Percentiles rank a stretch among this genome's conserved stretches.
Conservation (phyloP, 2,797 vertebrate genomes). For the Anisognathus igniventris region DNA sequence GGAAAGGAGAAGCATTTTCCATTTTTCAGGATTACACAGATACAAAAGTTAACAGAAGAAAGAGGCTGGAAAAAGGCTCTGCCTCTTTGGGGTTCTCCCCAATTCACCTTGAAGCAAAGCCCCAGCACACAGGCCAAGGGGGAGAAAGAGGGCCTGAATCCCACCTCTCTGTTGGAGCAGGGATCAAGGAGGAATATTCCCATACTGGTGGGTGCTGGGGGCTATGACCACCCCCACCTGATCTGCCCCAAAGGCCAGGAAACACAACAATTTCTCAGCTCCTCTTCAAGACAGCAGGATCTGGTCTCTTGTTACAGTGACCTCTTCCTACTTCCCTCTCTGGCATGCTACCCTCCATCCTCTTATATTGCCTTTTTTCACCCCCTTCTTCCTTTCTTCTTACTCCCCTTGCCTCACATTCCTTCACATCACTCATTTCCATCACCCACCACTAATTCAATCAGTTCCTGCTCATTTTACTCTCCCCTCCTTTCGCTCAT, state of each 20-base stretch:
- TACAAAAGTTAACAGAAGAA: not conserved
- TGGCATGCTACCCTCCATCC: not conserved
- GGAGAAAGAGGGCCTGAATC: not conserved
- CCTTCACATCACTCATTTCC: not conserved
- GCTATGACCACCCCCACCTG: fast-evolving
- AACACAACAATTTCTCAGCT: not conserved
- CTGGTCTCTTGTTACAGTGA: not conserved
- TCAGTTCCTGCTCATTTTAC: not conserved
- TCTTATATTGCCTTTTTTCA: not conserved
- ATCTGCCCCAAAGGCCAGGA: not conserved
- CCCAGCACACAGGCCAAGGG: not conserved
- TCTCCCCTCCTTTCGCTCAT: not conserved
- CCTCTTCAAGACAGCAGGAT: not conserved
- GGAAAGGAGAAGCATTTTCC: not conserved
- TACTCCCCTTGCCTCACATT: not conserved
- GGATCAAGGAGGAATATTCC: not conserved
- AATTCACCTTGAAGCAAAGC: not conserved
- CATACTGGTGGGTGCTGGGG: not conserved
- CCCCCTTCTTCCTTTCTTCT: not conserved
- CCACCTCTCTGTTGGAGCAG: not conserved
- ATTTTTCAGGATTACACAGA: not conserved
- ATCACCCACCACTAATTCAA: not conserved
- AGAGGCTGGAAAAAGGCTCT: not conserved
- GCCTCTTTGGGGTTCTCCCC: fast-evolving
- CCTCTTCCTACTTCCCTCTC: not conserved